Conservation (phyloP, 2,797 vertebrate genomes). For the Neopelma chrysocephalum region DNA sequence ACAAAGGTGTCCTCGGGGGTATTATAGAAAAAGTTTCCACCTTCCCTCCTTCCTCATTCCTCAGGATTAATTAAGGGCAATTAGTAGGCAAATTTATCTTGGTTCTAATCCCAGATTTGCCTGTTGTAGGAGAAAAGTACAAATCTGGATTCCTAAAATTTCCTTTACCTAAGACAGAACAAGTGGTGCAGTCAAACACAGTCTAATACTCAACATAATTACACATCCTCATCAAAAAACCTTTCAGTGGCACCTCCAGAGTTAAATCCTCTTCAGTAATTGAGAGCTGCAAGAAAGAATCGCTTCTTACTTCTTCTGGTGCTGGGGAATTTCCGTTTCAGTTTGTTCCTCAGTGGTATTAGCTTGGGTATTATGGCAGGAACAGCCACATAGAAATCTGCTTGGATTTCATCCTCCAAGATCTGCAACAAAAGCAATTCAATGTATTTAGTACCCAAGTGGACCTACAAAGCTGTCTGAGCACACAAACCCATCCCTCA, state of each 20-base stretch:
- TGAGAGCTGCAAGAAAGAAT: not conserved
- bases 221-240: not conserved
- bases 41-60: not conserved
- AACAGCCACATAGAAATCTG: conserved; percentile 89
- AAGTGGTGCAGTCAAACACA: not conserved
- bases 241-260: not conserved
- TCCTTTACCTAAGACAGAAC: not conserved
- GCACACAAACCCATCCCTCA: not conserved
- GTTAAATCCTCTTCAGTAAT: no score
- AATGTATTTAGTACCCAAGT: fast-evolving
- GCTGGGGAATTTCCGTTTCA: conserved; percentile 88
- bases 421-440: conserved; percentile 75
- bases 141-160: not conserved
- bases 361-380: conserved; percentile 86
- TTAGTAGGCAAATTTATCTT: fast-evolving
- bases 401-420: conserved; percentile 85
- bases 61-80: not conserved
- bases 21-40: fast-evolving
- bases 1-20: not conserved
- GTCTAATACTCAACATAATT: fast-evolving
- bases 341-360: conserved; percentile 83
- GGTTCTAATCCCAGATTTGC: not conserved
- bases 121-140: not conserved
- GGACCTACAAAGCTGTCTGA: fast-evolving
- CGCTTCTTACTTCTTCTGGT: conserved; percentile 79